Percentiles rank a stretch among this genome's conserved stretches.
Evolutionary conservation across 2,888 invertebrate species (phyloP).

Genomic region (Drosophila setosimentum): DNA sequence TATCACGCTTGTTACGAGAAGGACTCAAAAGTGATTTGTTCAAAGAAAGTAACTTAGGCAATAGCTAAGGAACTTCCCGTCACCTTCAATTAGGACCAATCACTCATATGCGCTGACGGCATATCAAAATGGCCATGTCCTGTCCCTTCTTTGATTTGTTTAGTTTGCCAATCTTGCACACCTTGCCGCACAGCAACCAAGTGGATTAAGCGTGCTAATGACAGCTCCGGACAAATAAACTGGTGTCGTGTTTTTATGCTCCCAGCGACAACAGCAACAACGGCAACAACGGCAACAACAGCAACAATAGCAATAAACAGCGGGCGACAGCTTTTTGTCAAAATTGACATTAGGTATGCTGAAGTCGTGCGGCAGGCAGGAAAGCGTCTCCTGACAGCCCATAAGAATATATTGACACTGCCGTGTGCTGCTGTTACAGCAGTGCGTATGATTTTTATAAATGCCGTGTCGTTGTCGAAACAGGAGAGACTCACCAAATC

Average conservation of each 20-base stretch:
- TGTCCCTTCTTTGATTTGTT: constrained; percentile 66
- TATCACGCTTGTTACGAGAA: not conserved
- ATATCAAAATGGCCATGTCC: constrained; percentile 53
- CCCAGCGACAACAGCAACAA: constrained; percentile 18
- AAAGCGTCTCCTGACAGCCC: constrained; percentile 52
- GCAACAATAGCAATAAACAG: constrained; percentile 25
- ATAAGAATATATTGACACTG: constrained; percentile 76
- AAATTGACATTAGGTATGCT: constrained; percentile 73
- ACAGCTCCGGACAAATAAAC: constrained; percentile 57
- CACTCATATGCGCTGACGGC: constrained; percentile 32
- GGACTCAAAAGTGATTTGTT: constrained; percentile 11
- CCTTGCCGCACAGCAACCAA: constrained; percentile 53
- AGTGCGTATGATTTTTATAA: constrained; percentile 80
- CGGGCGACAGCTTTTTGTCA: constrained; percentile 73
- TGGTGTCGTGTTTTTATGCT: constrained; percentile 58
- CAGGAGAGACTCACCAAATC: constrained; percentile 73
- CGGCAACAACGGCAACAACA: constrained; percentile 13
- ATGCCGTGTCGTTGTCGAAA: constrained; percentile 74
- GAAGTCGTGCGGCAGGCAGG: constrained; percentile 41
- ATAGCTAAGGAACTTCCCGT: constrained; percentile 19
- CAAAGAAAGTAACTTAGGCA: not conserved
- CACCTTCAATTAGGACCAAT: constrained; percentile 59
- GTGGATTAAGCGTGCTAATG: constrained; percentile 78
- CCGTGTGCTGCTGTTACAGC: constrained; percentile 72
- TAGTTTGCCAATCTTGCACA: constrained; percentile 66